A percentile compares a stretch with the other conserved stretches of the same genome.
These are phyloP conservation scores for Vulpes lagopus DNA, from an alignment of 2,113 vertebrate genomes.

Conservation along the genomic window DNA sequence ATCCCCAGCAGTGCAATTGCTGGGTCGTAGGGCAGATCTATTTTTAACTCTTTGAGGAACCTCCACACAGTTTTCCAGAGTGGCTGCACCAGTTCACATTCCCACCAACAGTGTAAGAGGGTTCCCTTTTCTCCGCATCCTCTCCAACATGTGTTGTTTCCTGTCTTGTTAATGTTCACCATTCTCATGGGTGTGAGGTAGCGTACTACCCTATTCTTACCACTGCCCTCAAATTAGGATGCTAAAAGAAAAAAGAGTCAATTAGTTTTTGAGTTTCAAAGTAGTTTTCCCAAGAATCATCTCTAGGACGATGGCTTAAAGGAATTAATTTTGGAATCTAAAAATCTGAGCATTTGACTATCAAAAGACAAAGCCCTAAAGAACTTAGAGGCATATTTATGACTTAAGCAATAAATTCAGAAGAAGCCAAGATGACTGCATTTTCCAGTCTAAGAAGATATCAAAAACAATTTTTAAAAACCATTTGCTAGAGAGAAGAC, in stretches of 20 bases:
- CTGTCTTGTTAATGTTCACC: too few relatives aligned
- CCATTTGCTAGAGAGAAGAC: not conserved
- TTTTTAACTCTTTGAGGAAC: too few relatives aligned
- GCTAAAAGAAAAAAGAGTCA: conserved; percentile 2
- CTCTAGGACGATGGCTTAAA: conserved; percentile 25
- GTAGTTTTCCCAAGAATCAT: conserved; percentile 14
- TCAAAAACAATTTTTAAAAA: not conserved
- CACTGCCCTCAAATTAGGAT: not conserved
- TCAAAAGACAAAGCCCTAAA: conserved; percentile 37
- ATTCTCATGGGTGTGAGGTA: not conserved
- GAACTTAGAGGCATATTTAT: conserved; percentile 21
- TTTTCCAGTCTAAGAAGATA: conserved; percentile 24
- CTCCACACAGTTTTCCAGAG: too few relatives aligned
- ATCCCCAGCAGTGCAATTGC: too few relatives aligned
- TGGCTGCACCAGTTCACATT: too few relatives aligned
- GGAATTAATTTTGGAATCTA: not conserved
- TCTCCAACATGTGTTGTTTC: too few relatives aligned
- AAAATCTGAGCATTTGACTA: not conserved
- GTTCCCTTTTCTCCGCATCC: too few relatives aligned
- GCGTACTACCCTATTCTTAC: not conserved
- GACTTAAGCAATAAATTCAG: not conserved
- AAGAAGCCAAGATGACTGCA: not conserved
- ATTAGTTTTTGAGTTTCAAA: not conserved
- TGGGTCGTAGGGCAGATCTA: too few relatives aligned
- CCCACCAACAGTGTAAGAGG: too few relatives aligned